Percentiles rank a stretch among this genome's conserved stretches.
These are phyloP conservation scores for Myotis daubentonii DNA, from an alignment of 2,797 vertebrate genomes.

Conservation along the genomic window DNA sequence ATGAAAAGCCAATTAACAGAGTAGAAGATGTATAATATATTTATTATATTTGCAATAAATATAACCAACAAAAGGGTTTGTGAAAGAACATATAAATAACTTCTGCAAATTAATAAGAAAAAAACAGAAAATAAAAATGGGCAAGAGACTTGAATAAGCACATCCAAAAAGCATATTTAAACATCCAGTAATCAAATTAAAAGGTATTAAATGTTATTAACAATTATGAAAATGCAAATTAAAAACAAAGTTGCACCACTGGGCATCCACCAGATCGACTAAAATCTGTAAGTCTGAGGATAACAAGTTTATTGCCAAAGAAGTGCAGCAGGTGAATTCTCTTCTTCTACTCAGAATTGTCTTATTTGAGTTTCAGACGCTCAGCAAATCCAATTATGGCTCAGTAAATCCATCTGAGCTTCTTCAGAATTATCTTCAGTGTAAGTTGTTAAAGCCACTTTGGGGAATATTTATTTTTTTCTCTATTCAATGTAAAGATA, in stretches of 20 bases:
- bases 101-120: background rate
- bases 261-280: background rate
- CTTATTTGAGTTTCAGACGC: no score
- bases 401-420: no score
- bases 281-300: background rate
- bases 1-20: background rate
- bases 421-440: background rate
- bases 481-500: constrained; percentile 13
- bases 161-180: background rate
- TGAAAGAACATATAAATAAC: background rate
- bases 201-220: constrained; percentile 1
- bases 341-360: background rate
- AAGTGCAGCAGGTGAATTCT: background rate
- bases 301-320: background rate
- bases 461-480: background rate
- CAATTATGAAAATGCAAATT: background rate
- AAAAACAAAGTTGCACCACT: background rate
- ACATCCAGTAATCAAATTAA: background rate
- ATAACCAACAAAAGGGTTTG: background rate
- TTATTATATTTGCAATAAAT: background rate
- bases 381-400: no score
- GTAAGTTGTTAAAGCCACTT: background rate
- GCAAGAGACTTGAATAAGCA: background rate
- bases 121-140: background rate
- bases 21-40: background rate